Evolutionary conservation across 2,888 invertebrate genomes (phyloP).

Genomic region (Torymus aiolomorphi): DNA sequence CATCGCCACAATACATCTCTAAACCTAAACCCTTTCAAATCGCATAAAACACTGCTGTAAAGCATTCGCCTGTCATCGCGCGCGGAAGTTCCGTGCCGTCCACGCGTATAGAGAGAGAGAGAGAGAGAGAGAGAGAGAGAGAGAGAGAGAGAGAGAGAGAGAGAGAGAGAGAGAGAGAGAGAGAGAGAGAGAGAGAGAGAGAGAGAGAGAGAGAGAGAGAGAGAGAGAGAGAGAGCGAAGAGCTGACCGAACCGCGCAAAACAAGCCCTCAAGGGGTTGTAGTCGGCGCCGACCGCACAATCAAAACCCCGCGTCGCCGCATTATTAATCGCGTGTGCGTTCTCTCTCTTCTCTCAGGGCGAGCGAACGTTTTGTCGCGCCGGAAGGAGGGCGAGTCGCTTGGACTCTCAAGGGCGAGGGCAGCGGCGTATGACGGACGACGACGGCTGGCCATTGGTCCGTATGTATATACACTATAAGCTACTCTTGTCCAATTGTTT

Average conservation of each 20-base stretch:
- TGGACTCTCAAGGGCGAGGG: not conserved
- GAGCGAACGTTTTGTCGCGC: conserved; percentile 4
- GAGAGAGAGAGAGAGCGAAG: not conserved
- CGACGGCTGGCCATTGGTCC: not conserved
- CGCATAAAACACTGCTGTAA: not conserved
- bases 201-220: conserved; percentile 15
- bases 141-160: no score
- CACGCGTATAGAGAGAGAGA: not conserved
- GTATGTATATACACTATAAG: not conserved
- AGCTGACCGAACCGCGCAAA: not conserved
- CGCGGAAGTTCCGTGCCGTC: not conserved
- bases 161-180: no score
- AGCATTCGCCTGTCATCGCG: not conserved
- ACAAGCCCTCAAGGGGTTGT: not conserved
- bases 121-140: no score
- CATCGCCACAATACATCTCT: not conserved
- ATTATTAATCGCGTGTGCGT: conserved; percentile 14
- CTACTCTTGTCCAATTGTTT: conserved; percentile 31
- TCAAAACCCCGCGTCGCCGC: conserved; percentile 16
- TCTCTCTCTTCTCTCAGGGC: not conserved
- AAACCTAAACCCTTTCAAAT: not conserved
- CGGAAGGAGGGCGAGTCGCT: not conserved
- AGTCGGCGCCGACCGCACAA: not conserved
- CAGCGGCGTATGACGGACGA: not conserved
- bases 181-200: conserved; percentile 19